Evolutionary conservation across 1,140 invertebrate species (phyloP).

Genomic region (Zaprionus capensis): DNA sequence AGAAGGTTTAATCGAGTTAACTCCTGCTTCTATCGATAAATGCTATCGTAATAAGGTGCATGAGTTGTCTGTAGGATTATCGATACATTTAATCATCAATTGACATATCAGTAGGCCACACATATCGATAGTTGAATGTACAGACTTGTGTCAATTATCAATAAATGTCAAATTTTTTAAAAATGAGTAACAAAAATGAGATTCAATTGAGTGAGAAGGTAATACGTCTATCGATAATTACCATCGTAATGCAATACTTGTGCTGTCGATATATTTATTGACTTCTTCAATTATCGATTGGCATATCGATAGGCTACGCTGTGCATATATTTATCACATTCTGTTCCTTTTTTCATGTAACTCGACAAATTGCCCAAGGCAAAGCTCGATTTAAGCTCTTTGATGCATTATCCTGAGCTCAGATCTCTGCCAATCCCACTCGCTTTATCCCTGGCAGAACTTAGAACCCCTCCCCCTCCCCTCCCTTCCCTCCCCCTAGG

Average conservation of each 20-base stretch:
- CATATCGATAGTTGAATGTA: too few relatives aligned
- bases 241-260: background rate
- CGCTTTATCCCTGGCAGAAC: background rate
- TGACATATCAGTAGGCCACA: too few relatives aligned
- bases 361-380: constrained; percentile 35
- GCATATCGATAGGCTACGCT: background rate
- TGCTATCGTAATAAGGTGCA: too few relatives aligned
- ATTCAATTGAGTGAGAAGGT: background rate
- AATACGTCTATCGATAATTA: background rate
- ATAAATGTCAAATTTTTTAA: background rate
- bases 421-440: constrained; percentile 12
- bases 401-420: constrained; percentile 29
- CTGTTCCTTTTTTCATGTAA: background rate
- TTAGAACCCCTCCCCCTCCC: background rate
- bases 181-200: too few relatives aligned
- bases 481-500: too few relatives aligned
- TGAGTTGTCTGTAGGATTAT: too few relatives aligned
- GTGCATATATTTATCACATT: constrained; percentile 22
- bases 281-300: background rate
- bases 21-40: too few relatives aligned
- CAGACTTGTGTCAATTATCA: background rate
- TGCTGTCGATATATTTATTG: background rate
- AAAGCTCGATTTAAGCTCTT: constrained; percentile 23
- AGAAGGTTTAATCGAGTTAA: too few relatives aligned
- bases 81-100: too few relatives aligned